Conservation (phyloP, 2,797 vertebrate species). For the Macroramphosus scolopax region DNA sequence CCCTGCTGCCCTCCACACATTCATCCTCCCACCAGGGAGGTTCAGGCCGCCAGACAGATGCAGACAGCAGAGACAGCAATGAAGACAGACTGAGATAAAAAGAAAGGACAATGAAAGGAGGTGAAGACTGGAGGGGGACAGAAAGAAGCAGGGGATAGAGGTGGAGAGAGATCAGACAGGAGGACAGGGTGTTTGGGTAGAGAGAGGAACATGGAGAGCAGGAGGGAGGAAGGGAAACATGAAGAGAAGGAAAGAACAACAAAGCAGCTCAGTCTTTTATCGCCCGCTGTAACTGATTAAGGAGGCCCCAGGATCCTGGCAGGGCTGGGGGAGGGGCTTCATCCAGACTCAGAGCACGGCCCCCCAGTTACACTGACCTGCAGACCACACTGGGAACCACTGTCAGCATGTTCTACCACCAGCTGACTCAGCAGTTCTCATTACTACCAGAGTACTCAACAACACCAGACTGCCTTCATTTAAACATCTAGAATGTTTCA, state of each 20-base stretch:
- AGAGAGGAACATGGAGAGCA: constrained; percentile 11
- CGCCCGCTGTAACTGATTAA: constrained; percentile 61
- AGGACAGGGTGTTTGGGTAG: too few relatives aligned
- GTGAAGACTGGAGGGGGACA: constrained; percentile 5
- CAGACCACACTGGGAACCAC: too few relatives aligned
- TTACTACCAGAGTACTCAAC: too few relatives aligned
- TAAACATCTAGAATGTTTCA: too few relatives aligned
- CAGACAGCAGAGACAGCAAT: constrained; percentile 49
- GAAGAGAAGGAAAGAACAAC: constrained; percentile 21
- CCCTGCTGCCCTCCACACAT: constrained; percentile 60
- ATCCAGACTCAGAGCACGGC: too few relatives aligned
- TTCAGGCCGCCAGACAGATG: constrained; percentile 54
- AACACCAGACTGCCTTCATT: too few relatives aligned
- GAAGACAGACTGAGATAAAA: constrained; percentile 42
- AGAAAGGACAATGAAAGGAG: constrained; percentile 45
- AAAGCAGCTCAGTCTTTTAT: constrained; percentile 46
- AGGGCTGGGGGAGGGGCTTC: too few relatives aligned
- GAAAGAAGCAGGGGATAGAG: not conserved
- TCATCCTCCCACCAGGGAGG: constrained; percentile 72
- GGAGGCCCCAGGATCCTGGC: constrained; percentile 56
- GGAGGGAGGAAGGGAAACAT: constrained; percentile 18
- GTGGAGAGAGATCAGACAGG: too few relatives aligned
- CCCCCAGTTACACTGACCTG: too few relatives aligned
- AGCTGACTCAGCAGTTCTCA: too few relatives aligned
- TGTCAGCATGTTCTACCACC: too few relatives aligned